Conservation (phyloP, 2,888 invertebrate species). For the Pomacea canaliculata region DNA sequence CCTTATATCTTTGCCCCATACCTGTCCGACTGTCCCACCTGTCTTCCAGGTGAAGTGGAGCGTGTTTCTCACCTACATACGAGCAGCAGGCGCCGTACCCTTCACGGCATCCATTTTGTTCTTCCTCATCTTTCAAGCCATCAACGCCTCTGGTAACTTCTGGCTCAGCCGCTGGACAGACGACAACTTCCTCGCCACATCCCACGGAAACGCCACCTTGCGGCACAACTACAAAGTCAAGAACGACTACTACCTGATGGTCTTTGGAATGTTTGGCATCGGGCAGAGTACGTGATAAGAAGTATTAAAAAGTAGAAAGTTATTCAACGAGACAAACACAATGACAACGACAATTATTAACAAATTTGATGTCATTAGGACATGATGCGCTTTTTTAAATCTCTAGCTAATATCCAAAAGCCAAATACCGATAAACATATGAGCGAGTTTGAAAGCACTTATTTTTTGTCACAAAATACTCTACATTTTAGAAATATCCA, state of each 20-base stretch:
- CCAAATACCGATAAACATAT: too few relatives aligned
- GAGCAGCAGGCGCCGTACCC: slow-evolving; percentile 43
- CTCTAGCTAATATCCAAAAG: too few relatives aligned
- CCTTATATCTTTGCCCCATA: not conserved
- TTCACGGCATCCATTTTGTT: slow-evolving; percentile 25
- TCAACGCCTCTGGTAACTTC: slow-evolving; percentile 31
- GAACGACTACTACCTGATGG: slow-evolving; percentile 49
- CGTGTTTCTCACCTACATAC: slow-evolving; percentile 61
- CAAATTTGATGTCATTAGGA: too few relatives aligned
- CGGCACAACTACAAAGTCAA: slow-evolving; percentile 33
- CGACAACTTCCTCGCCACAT: slow-evolving; percentile 30
- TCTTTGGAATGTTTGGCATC: slow-evolving; percentile 49
- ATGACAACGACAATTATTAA: too few relatives aligned
- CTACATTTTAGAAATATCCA: too few relatives aligned
- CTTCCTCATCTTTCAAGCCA: slow-evolving; percentile 35
- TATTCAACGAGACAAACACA: too few relatives aligned
- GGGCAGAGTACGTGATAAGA: slow-evolving; percentile 9
- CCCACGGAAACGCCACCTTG: slow-evolving; percentile 29
- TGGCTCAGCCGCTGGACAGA: slow-evolving; percentile 39
- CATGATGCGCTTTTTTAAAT: too few relatives aligned
- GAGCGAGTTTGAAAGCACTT: too few relatives aligned
- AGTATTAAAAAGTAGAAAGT: too few relatives aligned
- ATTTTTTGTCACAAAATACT: too few relatives aligned
- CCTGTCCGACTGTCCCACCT: too few relatives aligned
- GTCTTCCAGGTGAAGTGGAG: slow-evolving; percentile 56